Conservation (phyloP, 1,140 invertebrate species). For the Macrobrachium rosenbergii region DNA sequence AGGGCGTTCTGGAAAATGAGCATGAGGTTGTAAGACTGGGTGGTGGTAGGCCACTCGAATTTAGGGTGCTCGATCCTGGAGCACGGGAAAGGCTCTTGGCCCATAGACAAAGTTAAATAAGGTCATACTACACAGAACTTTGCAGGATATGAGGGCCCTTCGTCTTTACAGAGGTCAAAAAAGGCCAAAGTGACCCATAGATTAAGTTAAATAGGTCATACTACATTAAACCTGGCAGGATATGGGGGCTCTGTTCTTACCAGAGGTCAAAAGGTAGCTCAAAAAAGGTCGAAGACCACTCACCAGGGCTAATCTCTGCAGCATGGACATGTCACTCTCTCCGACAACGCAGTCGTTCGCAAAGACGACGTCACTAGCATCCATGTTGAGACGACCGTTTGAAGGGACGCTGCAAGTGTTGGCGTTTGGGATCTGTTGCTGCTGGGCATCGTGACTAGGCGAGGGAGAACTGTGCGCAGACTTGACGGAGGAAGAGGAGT, state of each 20-base stretch:
- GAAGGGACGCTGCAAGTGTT: not conserved
- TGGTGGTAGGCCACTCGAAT: not conserved
- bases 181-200: too few relatives aligned
- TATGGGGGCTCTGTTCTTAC: too few relatives aligned
- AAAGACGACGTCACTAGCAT: not conserved
- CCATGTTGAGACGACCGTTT: slow-evolving; percentile 36
- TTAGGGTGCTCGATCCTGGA: not conserved
- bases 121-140: too few relatives aligned
- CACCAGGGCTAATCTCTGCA: slow-evolving; percentile 78
- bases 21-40: slow-evolving; percentile 15
- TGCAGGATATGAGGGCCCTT: too few relatives aligned
- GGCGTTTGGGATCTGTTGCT: not conserved
- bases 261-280: too few relatives aligned
- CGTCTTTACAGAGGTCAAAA: too few relatives aligned
- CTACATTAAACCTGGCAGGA: too few relatives aligned
- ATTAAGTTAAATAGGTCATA: too few relatives aligned
- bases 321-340: slow-evolving; percentile 74
- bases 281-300: slow-evolving; percentile 69
- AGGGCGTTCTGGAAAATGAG: slow-evolving; percentile 86
- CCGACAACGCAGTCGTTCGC: slow-evolving; percentile 61
- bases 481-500: slow-evolving; percentile 48
- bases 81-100: not conserved
- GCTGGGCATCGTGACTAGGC: slow-evolving; percentile 14
- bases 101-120: not conserved
- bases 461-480: slow-evolving; percentile 36